Conservation (phyloP, 53 echinoderm and acorn worm genomes). For the Holothuria leucospilota region DNA sequence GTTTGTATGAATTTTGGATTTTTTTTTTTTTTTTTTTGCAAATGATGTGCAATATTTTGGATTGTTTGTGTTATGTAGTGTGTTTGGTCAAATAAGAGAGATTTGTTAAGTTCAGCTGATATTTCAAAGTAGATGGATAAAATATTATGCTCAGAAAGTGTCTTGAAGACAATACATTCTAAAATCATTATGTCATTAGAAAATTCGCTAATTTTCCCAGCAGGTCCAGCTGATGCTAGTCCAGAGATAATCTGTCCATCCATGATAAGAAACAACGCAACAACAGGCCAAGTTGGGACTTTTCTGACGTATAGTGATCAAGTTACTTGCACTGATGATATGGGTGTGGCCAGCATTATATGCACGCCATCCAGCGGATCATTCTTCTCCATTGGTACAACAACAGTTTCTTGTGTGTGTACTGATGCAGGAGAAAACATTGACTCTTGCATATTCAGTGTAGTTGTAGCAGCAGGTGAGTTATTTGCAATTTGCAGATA, state of each 20-base stretch:
- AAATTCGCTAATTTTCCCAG: background rate
- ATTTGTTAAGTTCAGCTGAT: too few species aligned
- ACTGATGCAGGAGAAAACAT: slow-evolving; percentile 47
- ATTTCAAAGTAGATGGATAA: too few species aligned
- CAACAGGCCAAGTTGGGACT: background rate
- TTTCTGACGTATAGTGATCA: background rate
- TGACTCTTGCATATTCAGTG: background rate
- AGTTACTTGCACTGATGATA: slow-evolving; percentile 20
- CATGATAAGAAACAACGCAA: background rate
- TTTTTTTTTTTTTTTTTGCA: too few species aligned
- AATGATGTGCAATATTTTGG: too few species aligned
- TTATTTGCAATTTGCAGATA: too few species aligned
- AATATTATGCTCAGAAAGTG: too few species aligned
- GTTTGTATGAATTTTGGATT: too few species aligned
- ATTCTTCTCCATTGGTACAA: slow-evolving; percentile 46
- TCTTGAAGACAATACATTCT: too few species aligned
- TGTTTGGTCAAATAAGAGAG: too few species aligned
- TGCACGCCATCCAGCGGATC: slow-evolving; percentile 34
- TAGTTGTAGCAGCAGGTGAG: background rate
- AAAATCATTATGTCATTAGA: too few species aligned
- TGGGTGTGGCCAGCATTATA: background rate
- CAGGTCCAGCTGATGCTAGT: background rate
- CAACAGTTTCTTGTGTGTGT: slow-evolving; percentile 25
- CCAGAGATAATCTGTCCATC: background rate
- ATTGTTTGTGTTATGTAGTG: too few species aligned